A percentile compares a stretch with the other conserved stretches of the same genome.
Conservation (phyloP, 2,888 invertebrate genomes). For the Drosophila phalerata region DNA sequence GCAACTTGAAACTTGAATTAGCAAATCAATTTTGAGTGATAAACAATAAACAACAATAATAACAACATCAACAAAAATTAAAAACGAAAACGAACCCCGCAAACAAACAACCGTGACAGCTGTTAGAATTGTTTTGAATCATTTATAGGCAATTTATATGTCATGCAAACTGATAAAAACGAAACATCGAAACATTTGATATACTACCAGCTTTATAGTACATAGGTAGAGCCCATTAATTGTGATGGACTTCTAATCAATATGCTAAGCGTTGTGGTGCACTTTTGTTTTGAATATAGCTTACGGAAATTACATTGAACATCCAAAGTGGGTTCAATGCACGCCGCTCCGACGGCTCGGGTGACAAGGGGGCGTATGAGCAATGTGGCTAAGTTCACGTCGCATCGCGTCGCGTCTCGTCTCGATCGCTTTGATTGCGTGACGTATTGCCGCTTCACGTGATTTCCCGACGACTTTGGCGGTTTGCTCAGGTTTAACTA, state of each 20-base stretch:
- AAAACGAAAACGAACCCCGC: slow-evolving; percentile 6
- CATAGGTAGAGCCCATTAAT: slow-evolving; percentile 35
- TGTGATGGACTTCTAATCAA: slow-evolving; percentile 46
- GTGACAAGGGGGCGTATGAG: slow-evolving; percentile 53
- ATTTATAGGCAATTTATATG: slow-evolving; percentile 47
- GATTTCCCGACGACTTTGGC: slow-evolving; percentile 44
- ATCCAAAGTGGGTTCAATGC: slow-evolving; percentile 65
- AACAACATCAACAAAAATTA: slow-evolving; percentile 5
- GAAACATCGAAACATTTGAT: slow-evolving; percentile 26
- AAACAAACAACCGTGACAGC: slow-evolving; percentile 31
- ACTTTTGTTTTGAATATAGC: slow-evolving; percentile 23
- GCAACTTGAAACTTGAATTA: slow-evolving; percentile 61
- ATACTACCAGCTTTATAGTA: neutral
- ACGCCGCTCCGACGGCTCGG: slow-evolving; percentile 41
- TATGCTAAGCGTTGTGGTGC: slow-evolving; percentile 40
- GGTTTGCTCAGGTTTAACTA: slow-evolving; percentile 21
- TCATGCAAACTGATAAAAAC: slow-evolving; percentile 48
- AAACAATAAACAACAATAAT: slow-evolving; percentile 45
- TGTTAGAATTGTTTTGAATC: slow-evolving; percentile 31
- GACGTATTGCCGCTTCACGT: slow-evolving; percentile 64
- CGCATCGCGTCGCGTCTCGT: slow-evolving; percentile 15
- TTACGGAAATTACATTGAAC: slow-evolving; percentile 63
- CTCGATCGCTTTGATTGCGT: slow-evolving; percentile 36
- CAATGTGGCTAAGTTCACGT: slow-evolving; percentile 32
- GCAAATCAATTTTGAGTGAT: slow-evolving; percentile 71